Evolutionary conservation across 2,113 vertebrate species (phyloP).

Genomic region (Callocephalon fimbriatum): DNA sequence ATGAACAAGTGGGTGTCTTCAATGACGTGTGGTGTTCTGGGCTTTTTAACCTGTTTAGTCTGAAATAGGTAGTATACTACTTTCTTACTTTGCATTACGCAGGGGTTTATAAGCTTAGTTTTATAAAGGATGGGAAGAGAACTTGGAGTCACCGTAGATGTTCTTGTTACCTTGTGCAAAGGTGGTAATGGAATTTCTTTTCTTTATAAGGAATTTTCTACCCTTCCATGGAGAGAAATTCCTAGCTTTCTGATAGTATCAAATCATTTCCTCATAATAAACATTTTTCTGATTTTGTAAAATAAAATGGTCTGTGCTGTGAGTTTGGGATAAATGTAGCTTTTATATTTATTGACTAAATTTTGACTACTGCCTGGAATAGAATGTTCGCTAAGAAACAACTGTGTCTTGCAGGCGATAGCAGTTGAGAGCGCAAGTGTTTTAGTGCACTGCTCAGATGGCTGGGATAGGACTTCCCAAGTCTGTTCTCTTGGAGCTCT

Average conservation of each 20-base stretch:
- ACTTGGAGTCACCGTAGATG: background rate
- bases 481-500: constrained; percentile 93
- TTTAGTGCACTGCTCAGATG: constrained; percentile 96
- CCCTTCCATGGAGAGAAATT: background rate
- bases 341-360: background rate
- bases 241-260: background rate
- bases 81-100: background rate
- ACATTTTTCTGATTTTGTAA: background rate
- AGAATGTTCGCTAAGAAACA: background rate
- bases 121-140: background rate
- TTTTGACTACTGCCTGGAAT: background rate
- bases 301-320: background rate
- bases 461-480: constrained; percentile 97
- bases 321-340: background rate
- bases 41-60: background rate
- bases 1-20: background rate
- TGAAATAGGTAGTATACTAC: background rate
- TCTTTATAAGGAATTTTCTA: background rate
- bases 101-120: background rate
- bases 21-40: background rate
- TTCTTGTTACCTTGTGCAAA: background rate
- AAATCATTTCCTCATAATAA: background rate
- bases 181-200: background rate
- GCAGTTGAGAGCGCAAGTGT: constrained; percentile 90
- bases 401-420: constrained; percentile 84